phyloP scores from a whole-genome alignment of 2,797 vertebrate genomes.

The Acanthurus leucopareius region DNA sequence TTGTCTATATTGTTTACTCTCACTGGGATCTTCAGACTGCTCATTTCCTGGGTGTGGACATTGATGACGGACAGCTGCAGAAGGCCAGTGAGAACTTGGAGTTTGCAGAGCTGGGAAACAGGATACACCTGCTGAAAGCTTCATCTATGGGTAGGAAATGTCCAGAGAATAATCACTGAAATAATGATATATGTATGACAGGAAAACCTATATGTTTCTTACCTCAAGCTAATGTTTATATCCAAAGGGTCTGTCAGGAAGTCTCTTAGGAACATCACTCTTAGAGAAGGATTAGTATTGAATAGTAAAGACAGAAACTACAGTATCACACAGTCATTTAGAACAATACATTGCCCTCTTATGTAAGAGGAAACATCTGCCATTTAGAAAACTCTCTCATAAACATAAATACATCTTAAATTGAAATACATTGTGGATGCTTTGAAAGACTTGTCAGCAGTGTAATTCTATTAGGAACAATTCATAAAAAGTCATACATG shows the following conservation, averaged over 20 bases:
- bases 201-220: not conserved
- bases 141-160: conserved; percentile 88
- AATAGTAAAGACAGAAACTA: not conserved
- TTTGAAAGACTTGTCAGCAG: not conserved
- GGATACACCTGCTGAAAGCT: conserved; percentile 87
- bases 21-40: conserved; percentile 76
- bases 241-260: not conserved
- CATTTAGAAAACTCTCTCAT: not conserved
- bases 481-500: not conserved
- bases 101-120: conserved; percentile 83
- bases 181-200: not conserved
- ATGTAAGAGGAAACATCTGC: not conserved
- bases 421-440: not conserved
- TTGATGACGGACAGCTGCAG: conserved; percentile 88
- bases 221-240: not conserved
- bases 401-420: not conserved
- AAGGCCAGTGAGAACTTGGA: conserved; percentile 88
- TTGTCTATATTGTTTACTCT: not conserved
- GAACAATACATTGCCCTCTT: not conserved
- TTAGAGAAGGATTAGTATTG: not conserved
- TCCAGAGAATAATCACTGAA: not conserved
- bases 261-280: not conserved
- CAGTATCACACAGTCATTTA: not conserved
- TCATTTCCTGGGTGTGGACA: conserved; percentile 90
- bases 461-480: not conserved